Conservation (phyloP, 2,888 invertebrate genomes). For the Ametastegia equiseti region DNA sequence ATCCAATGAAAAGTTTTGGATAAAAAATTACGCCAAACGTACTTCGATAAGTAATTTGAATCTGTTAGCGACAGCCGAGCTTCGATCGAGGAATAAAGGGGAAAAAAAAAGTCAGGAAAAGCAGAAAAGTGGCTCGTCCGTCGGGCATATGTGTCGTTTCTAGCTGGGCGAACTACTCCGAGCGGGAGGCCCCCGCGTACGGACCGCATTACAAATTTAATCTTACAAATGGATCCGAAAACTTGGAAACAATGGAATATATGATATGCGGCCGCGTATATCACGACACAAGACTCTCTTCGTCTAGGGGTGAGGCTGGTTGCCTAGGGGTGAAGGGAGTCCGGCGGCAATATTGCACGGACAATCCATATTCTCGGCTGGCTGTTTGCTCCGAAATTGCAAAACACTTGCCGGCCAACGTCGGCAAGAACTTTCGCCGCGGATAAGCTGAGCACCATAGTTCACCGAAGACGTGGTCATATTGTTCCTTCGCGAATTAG, state of each 20-base stretch:
- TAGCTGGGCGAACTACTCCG: conserved; percentile 57
- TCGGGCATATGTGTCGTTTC: conserved; percentile 73
- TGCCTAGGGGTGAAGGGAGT: conserved; percentile 65
- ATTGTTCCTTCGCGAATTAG: not conserved
- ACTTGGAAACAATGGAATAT: conserved; percentile 76
- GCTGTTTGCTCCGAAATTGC: conserved; percentile 37
- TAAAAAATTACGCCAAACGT: not conserved
- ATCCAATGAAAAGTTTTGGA: not conserved
- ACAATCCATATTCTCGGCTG: conserved; percentile 72
- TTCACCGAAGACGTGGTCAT: not conserved
- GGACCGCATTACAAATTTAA: conserved; percentile 82
- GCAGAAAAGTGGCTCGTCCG: conserved; percentile 69
- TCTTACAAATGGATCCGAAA: conserved; percentile 84
- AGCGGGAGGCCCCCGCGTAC: conserved; percentile 46
- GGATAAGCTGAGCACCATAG: conserved; percentile 3
- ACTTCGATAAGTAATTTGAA: not conserved
- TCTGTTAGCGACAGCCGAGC: not conserved
- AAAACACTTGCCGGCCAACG: conserved; percentile 41
- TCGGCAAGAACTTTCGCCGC: conserved; percentile 29
- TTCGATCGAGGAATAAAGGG: conserved; percentile 28
- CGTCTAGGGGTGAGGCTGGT: conserved; percentile 39
- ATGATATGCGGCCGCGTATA: conserved; percentile 75
- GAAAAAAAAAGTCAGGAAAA: too few relatives aligned
- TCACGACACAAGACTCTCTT: conserved; percentile 62
- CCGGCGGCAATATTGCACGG: conserved; percentile 74